Evolutionary conservation across 2,797 vertebrate genomes (phyloP), one percentile per base, ranked within the genome.

Genomic region (Nannoperca australis): DNA sequence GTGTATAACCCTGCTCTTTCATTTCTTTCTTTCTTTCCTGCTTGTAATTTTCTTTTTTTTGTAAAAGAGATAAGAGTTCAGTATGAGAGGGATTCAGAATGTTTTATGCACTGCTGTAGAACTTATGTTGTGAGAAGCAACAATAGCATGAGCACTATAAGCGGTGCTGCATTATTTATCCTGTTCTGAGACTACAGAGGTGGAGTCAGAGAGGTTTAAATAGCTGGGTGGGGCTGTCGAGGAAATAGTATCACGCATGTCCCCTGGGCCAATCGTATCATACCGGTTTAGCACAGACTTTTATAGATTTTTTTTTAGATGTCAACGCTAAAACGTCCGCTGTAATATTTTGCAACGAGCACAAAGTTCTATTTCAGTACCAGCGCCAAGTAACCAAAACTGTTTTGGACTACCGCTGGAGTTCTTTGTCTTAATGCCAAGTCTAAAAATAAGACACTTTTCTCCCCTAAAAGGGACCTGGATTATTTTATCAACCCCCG

Each of bases 101-200:
- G 20, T 85, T 84, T 79, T 50, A 66, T 54, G 78, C 50, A 58
- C 73, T 82, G 11, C 27, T 72, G 64, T 53, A 73, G 47, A 78
- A 69, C 42, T 1, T 54, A 61, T 66, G 56, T 56, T 70, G 32
- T 61, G 59, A 58, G 60, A 73, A 50, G 78, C 68, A 73, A 68
- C 71, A 81, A 75, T 32, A 68, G 47, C 20, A 72, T 15, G 63
- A 50, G 38, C 49, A 61, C 65, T 40, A 27, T 70, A 77, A 83
- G 70, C 70, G 13, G 11, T 32, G 0, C 27, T 91, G 81, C 89
- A 89, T 90, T 90, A 90, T 93, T 89, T 76, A 91, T 83, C 7
- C 4, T 17, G 51, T 38, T 40, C 61, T n/a, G 7, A 76, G 69
- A 81, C 11, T 22, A 47, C n/a, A 62, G 58, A 72, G 85, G 79